A percentile compares a stretch with the other conserved stretches of the same genome.
phyloP scores from a whole-genome alignment of 2,888 invertebrate genomes.

The Tenthredo mesomela region DNA sequence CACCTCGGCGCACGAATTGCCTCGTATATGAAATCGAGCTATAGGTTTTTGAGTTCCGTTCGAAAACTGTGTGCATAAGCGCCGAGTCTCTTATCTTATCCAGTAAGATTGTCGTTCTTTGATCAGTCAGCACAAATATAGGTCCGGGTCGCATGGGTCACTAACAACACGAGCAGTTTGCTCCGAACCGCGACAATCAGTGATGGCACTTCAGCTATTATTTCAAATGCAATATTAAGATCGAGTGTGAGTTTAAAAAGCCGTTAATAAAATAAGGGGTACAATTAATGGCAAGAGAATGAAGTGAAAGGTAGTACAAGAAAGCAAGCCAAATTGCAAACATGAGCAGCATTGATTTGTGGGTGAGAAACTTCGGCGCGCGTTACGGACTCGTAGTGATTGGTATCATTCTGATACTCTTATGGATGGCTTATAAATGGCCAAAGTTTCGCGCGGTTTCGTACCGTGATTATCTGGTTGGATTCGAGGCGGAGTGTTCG shows the following conservation, averaged over 20 bases:
- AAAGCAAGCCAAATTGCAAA: neutral
- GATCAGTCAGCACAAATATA: conserved; percentile 25
- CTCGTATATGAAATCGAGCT: neutral
- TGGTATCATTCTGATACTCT: conserved; percentile 55
- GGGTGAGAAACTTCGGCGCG: conserved; percentile 69
- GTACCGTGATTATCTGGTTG: conserved; percentile 68
- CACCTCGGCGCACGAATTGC: neutral
- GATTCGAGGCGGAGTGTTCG: conserved; percentile 71
- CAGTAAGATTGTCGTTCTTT: conserved; percentile 18
- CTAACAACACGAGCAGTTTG: neutral
- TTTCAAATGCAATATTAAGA: neutral
- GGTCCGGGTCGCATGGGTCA: conserved; percentile 28
- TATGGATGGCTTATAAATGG: conserved; percentile 64
- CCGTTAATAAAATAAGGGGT: neutral
- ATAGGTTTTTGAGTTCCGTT: neutral
- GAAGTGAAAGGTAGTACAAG: neutral
- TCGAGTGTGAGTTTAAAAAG: neutral
- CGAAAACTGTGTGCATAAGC: neutral
- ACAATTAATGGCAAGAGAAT: neutral
- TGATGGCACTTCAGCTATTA: neutral
- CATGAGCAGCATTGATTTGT: conserved; percentile 70
- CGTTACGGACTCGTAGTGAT: conserved; percentile 64
- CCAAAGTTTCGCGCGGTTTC: conserved; percentile 61
- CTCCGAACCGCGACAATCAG: conserved; percentile 17
- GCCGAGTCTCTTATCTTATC: conserved; percentile 35